Evolutionary conservation across 2,888 invertebrate genomes (phyloP).

Genomic region (Sycophila texana): DNA sequence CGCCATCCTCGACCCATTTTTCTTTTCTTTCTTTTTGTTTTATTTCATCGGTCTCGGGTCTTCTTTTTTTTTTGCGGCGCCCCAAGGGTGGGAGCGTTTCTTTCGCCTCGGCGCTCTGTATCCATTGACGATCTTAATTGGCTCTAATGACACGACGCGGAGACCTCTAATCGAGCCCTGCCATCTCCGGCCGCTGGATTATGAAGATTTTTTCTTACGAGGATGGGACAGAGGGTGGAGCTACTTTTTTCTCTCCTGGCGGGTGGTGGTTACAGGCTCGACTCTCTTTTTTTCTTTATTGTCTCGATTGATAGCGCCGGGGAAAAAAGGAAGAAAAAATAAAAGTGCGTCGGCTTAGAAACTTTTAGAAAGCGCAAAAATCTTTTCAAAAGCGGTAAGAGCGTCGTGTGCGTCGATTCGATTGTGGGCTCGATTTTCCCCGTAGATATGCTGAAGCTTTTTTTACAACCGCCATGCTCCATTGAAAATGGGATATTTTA

Average conservation of each 20-base stretch:
- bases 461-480: constrained; percentile 4
- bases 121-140: constrained; percentile 43
- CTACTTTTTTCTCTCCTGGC: neutral
- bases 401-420: neutral
- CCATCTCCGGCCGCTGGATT: neutral
- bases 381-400: neutral
- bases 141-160: constrained; percentile 22
- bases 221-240: neutral
- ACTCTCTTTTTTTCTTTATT: neutral
- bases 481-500: constrained; percentile 27
- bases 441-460: constrained; percentile 2
- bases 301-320: neutral
- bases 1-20: constrained; percentile 43
- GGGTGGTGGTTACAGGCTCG: neutral
- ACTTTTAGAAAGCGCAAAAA: neutral
- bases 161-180: constrained; percentile 10
- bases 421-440: neutral
- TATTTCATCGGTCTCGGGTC: neutral
- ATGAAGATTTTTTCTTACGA: neutral
- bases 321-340: neutral
- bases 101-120: neutral
- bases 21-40: constrained; percentile 3
- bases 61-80: neutral
- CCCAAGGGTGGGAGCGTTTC: neutral
- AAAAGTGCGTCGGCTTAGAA: neutral